These are phyloP conservation scores for Heterodera filipjevi DNA, from an alignment of 2,888 invertebrate species.

Conservation along the genomic window DNA sequence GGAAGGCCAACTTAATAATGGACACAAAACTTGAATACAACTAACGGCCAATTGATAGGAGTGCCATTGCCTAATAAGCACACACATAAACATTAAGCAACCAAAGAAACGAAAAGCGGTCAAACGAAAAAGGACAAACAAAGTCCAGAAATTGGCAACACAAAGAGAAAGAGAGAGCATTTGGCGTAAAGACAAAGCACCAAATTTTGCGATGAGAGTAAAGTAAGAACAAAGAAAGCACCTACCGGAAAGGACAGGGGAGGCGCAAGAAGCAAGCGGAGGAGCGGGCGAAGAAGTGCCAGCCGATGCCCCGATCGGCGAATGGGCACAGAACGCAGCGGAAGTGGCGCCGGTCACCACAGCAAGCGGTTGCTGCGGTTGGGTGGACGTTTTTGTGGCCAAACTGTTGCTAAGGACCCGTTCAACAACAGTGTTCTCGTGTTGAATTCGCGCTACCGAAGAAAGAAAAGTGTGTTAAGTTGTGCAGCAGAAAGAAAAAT, in stretches of 20 bases:
- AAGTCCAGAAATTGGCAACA: neutral
- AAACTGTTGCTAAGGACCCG: conserved; percentile 55
- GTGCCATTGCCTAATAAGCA: too few species aligned
- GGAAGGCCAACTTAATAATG: too few species aligned
- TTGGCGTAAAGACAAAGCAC: neutral
- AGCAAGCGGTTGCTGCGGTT: conserved; percentile 11
- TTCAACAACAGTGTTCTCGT: conserved; percentile 65
- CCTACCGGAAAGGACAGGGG: conserved; percentile 36
- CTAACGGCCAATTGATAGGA: too few species aligned
- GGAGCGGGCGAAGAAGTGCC: conserved; percentile 40
- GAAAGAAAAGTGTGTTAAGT: conserved; percentile 31
- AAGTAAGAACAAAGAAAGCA: conserved; percentile 1
- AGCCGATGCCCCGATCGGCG: conserved; percentile 25
- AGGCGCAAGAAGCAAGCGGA: conserved; percentile 28
- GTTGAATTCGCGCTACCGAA: conserved; percentile 52
- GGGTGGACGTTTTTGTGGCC: conserved; percentile 18
- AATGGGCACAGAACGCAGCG: neutral
- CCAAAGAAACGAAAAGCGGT: too few species aligned
- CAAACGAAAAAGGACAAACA: neutral
- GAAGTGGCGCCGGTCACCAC: conserved; percentile 1
- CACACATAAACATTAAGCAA: too few species aligned
- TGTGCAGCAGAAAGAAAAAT: neutral
- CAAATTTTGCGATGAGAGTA: neutral
- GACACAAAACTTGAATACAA: neutral
- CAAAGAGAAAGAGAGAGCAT: neutral